Evolutionary conservation across 2,113 vertebrate species (phyloP).

Genomic region (Salvelinus sp.): DNA sequence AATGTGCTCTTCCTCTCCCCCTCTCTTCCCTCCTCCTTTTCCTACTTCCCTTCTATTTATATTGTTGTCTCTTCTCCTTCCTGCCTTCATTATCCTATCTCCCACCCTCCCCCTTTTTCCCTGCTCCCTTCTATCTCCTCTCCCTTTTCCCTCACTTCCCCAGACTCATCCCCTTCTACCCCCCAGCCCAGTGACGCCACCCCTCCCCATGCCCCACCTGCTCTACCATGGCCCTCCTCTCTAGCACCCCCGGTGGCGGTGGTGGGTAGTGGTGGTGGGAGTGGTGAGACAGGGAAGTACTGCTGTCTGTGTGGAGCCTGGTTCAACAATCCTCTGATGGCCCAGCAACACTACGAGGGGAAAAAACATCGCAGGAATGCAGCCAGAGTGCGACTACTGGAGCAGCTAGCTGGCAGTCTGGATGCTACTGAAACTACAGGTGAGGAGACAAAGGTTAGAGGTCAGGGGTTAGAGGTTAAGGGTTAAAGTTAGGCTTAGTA

Average conservation of each 20-base stretch:
- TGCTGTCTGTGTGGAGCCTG: conserved; percentile 59
- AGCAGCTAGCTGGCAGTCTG: conserved; percentile 50
- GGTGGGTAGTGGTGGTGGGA: conserved; percentile 47
- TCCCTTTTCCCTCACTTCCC: neutral
- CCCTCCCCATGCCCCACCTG: neutral
- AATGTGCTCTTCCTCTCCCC: neutral
- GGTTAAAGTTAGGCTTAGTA: conserved; percentile 7
- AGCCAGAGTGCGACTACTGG: conserved; percentile 47
- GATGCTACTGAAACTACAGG: conserved; percentile 43
- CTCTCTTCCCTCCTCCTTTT: neutral
- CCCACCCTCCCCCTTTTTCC: neutral
- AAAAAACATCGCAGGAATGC: conserved; percentile 64
- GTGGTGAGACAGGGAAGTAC: conserved; percentile 42
- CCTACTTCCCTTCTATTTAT: neutral
- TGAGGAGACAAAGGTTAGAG: neutral
- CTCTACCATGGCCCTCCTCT: conserved; percentile 47
- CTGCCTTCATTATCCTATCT: neutral
- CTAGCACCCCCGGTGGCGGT: conserved; percentile 47
- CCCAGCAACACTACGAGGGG: conserved; percentile 62
- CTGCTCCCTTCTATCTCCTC: conserved; percentile 1
- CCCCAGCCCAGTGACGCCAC: neutral
- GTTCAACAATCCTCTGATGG: conserved; percentile 65
- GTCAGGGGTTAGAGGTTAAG: neutral
- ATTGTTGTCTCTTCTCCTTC: conserved; percentile 1
- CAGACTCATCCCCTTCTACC: conserved; percentile 72